phyloP scores from a whole-genome alignment of 2,113 vertebrate genomes.

The Rhea americana region DNA sequence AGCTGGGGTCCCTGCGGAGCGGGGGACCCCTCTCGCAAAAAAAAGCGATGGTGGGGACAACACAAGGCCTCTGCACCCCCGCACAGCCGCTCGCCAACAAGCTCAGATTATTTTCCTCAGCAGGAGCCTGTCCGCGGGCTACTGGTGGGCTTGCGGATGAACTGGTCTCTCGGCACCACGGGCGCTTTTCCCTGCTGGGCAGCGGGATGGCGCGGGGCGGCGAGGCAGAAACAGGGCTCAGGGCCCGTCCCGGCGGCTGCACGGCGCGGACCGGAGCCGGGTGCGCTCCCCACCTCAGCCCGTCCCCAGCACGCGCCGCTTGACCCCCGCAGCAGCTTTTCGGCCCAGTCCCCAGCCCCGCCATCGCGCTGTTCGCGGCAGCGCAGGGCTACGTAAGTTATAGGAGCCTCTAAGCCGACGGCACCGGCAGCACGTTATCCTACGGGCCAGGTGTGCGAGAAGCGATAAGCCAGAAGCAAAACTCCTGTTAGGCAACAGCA shows the following conservation, averaged over 20 bases:
- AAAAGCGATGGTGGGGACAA: not conserved
- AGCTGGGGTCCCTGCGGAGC: not conserved
- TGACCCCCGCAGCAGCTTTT: too few relatives aligned
- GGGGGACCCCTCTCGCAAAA: not conserved
- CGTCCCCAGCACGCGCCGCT: too few relatives aligned
- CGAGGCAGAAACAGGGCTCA: too few relatives aligned
- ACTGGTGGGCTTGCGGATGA: not conserved
- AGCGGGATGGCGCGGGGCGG: not conserved
- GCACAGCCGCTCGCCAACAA: not conserved
- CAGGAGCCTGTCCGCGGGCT: rapidly evolving
- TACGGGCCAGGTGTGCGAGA: not conserved
- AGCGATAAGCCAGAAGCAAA: not conserved
- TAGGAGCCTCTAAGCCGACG: not conserved
- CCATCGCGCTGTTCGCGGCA: not conserved
- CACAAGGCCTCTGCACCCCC: not conserved
- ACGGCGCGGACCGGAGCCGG: not conserved
- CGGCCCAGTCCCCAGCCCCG: not conserved
- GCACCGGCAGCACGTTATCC: too few relatives aligned
- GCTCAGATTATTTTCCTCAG: not conserved
- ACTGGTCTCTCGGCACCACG: rapidly evolving
- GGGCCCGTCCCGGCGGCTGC: too few relatives aligned
- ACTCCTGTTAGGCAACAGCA: too few relatives aligned
- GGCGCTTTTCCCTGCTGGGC: rapidly evolving
- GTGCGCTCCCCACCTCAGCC: too few relatives aligned
- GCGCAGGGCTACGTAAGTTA: not conserved